Evolutionary conservation across 2,797 vertebrate genomes (phyloP).

Genomic region (Podargus strigoides): DNA sequence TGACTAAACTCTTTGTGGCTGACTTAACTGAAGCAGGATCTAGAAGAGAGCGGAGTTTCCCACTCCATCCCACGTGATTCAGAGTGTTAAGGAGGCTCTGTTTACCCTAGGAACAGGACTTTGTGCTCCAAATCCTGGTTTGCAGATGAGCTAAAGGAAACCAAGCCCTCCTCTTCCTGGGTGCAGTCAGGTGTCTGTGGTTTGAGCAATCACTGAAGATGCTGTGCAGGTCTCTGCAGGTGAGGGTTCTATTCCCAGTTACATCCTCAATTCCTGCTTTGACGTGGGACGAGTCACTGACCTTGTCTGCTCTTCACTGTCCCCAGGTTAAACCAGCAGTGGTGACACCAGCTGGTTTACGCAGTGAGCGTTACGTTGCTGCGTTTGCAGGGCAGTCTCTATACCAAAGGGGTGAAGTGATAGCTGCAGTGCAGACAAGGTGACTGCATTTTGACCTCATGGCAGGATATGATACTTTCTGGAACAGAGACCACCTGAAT

Average conservation of each 20-base stretch:
- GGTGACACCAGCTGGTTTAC: background rate
- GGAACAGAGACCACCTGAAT: background rate
- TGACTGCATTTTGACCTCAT: background rate
- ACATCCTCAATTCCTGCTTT: fast-evolving
- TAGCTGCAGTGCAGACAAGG: background rate
- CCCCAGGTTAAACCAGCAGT: background rate
- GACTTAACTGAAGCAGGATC: background rate
- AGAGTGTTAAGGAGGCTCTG: background rate
- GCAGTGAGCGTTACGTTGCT: fast-evolving
- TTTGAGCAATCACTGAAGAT: background rate
- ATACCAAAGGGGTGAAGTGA: background rate
- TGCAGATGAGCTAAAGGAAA: background rate
- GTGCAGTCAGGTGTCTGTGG: background rate
- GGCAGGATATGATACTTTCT: background rate
- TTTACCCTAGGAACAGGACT: background rate
- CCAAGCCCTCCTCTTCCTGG: fast-evolving
- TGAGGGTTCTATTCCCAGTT: background rate
- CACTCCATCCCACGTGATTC: background rate
- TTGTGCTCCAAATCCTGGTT: background rate
- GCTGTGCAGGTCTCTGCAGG: background rate
- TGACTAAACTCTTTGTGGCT: conserved; percentile 40
- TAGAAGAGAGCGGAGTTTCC: background rate
- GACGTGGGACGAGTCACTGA: background rate
- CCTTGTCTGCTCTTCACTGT: background rate
- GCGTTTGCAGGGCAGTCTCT: background rate